Percentiles rank a stretch among this genome's conserved stretches.
These are phyloP conservation scores for Microhierax caerulescens DNA, from an alignment of 2,797 vertebrate species.

Conservation along the genomic window DNA sequence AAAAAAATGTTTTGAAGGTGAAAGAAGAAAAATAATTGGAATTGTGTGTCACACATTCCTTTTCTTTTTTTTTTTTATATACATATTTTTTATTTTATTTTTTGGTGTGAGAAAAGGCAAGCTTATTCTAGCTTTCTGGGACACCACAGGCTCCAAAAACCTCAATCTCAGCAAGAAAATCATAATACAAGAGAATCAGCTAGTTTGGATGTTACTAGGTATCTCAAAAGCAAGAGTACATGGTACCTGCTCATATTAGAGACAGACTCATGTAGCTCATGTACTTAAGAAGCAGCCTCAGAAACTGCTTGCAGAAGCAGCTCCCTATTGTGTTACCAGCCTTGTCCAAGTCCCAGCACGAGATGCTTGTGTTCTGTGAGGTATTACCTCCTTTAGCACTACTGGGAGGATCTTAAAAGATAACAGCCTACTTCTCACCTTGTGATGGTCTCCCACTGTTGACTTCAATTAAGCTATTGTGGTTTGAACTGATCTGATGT, in stretches of 20 bases:
- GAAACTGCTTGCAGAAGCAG: background rate
- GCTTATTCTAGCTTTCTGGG: background rate
- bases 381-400: background rate
- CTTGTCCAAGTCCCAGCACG: background rate
- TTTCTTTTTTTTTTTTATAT: background rate
- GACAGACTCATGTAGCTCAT: accelerated
- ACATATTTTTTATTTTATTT: too few species aligned
- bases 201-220: background rate
- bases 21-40: background rate
- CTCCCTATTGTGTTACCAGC: background rate
- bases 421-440: background rate
- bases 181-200: background rate
- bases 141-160: background rate
- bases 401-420: background rate
- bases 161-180: background rate
- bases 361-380: background rate
- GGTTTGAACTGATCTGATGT: background rate
- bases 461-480: background rate
- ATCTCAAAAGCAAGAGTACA: background rate
- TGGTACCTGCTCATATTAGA: background rate
- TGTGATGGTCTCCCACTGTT: background rate
- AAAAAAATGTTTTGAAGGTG: background rate
- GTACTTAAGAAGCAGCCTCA: background rate
- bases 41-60: background rate
- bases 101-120: background rate